Conservation (phyloP, 2,113 vertebrate species). For the Spheniscus mendiculus region DNA sequence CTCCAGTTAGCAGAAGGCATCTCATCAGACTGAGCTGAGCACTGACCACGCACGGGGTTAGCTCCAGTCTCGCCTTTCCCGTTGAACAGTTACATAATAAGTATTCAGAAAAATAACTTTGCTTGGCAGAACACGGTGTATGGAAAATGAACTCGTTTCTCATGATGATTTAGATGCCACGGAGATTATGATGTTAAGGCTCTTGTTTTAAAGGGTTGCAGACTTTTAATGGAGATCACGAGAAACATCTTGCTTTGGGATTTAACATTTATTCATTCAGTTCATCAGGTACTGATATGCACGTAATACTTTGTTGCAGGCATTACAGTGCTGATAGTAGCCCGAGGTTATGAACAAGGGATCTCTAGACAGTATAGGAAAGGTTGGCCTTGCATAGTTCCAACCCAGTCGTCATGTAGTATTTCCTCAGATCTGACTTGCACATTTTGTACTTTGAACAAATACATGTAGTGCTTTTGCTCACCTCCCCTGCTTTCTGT, state of each 20-base stretch:
- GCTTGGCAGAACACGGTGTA: slow-evolving; percentile 24
- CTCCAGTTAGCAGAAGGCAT: slow-evolving; percentile 21
- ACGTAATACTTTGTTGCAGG: slow-evolving; percentile 50
- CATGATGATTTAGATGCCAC: slow-evolving; percentile 6
- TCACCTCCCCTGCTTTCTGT: slow-evolving; percentile 8
- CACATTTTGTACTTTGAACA: slow-evolving; percentile 25
- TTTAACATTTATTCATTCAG: slow-evolving; percentile 45
- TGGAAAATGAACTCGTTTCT: slow-evolving; percentile 18
- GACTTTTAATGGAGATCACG: slow-evolving; percentile 38
- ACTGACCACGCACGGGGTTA: background rate
- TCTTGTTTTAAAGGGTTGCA: slow-evolving; percentile 48
- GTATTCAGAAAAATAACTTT: background rate
- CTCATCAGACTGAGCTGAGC: background rate
- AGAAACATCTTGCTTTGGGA: slow-evolving; percentile 15
- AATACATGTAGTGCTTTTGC: slow-evolving; percentile 11
- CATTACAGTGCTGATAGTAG: slow-evolving; percentile 22
- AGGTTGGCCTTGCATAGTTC: background rate
- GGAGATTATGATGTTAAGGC: slow-evolving; percentile 1
- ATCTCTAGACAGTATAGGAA: slow-evolving; percentile 42
- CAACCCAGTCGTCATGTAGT: background rate
- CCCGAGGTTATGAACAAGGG: slow-evolving; percentile 32
- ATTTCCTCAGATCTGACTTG: slow-evolving; percentile 30
- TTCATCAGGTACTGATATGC: slow-evolving; percentile 32
- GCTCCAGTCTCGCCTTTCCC: background rate
- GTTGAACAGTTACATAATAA: background rate